phyloP scores from a whole-genome alignment of 1,140 invertebrate species.

The Campoletis sonorensis region DNA sequence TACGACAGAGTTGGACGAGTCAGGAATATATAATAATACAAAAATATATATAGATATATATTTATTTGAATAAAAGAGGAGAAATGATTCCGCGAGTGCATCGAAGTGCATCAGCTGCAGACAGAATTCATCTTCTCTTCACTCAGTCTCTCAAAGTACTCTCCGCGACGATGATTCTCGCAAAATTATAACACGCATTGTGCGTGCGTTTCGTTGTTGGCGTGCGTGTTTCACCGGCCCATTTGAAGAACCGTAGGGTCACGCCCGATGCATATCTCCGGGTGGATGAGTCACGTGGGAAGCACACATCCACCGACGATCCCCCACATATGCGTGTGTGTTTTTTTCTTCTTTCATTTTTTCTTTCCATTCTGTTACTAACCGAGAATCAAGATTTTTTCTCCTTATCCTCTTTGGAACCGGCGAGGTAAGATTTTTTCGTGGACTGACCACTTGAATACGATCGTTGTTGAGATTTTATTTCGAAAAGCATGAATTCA shows the following conservation, averaged over 20 bases:
- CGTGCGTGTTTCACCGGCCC: conserved; percentile 39
- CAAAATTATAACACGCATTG: conserved; percentile 56
- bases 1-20: conserved; percentile 38
- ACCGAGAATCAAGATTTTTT: too few species aligned
- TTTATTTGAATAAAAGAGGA: neutral
- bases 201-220: conserved; percentile 59
- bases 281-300: conserved; percentile 66
- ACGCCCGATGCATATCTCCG: conserved; percentile 65
- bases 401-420: too few species aligned
- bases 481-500: too few species aligned
- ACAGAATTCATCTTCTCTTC: neutral
- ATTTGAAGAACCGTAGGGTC: conserved; percentile 50
- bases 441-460: too few species aligned
- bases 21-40: neutral
- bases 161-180: conserved; percentile 41
- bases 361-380: too few species aligned
- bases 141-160: neutral
- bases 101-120: conserved; percentile 28
- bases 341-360: too few species aligned
- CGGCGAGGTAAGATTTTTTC: too few species aligned
- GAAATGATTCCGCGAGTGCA: conserved; percentile 30
- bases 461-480: too few species aligned
- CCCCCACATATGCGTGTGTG: too few species aligned
- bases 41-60: neutral
- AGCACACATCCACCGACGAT: conserved; percentile 54